Evolutionary conservation across 2,113 vertebrate genomes (phyloP).

Genomic region (Petrocephalus microphthalmus): DNA sequence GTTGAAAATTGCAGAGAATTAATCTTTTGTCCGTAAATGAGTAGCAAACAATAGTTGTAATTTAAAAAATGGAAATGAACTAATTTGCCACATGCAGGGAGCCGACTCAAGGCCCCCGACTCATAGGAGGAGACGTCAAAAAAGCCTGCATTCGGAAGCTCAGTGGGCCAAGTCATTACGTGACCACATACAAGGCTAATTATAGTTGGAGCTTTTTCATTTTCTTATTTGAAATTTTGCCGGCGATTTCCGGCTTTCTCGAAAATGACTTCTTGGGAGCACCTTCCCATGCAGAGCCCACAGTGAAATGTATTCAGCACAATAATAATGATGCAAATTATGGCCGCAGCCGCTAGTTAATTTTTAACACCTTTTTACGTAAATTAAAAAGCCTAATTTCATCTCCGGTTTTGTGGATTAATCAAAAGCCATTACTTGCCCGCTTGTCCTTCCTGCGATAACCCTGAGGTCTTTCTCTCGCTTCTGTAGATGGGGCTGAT

Average conservation of each 20-base stretch:
- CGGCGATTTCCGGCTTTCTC: slow-evolving; percentile 54
- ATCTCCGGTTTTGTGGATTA: neutral
- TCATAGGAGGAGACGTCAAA: slow-evolving; percentile 64
- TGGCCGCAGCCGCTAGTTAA: neutral
- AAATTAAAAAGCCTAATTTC: neutral
- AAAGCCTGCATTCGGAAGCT: slow-evolving; percentile 63
- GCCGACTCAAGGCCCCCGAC: slow-evolving; percentile 51
- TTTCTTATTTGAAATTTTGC: slow-evolving; percentile 57
- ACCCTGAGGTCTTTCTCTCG: neutral
- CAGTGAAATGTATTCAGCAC: slow-evolving; percentile 25
- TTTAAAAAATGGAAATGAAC: slow-evolving; percentile 56
- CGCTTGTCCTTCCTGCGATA: neutral
- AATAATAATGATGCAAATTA: slow-evolving; percentile 32
- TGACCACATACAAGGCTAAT: slow-evolving; percentile 71
- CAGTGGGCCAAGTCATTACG: slow-evolving; percentile 67
- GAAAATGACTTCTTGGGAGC: slow-evolving; percentile 48
- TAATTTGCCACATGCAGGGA: slow-evolving; percentile 62
- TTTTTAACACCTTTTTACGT: neutral
- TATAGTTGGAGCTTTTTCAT: slow-evolving; percentile 59
- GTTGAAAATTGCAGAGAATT: neutral
- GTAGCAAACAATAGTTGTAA: slow-evolving; percentile 9
- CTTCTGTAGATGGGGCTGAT: slow-evolving; percentile 79
- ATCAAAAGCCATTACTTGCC: neutral
- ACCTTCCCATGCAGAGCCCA: slow-evolving; percentile 42
- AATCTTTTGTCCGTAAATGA: slow-evolving; percentile 14